Percentiles rank a stretch among this genome's conserved stretches.
These are phyloP conservation scores for Antheraea mylitta DNA, from an alignment of 1,140 invertebrate genomes.

Conservation along the genomic window DNA sequence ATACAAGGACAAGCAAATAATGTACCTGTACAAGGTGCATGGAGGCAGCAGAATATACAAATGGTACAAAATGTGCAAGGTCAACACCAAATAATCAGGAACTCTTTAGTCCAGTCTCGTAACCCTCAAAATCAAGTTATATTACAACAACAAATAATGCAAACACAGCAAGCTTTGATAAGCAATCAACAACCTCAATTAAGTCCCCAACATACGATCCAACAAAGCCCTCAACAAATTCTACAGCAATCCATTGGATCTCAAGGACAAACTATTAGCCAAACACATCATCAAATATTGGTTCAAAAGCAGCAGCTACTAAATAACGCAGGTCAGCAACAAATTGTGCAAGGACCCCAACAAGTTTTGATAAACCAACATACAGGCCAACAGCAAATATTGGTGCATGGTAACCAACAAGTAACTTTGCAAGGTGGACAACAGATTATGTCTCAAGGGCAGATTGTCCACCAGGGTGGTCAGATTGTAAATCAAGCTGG, in stretches of 20 bases:
- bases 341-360: conserved; percentile 66
- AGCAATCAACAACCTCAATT: conserved; percentile 67
- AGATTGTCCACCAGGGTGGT: conserved; percentile 69
- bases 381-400: conserved; percentile 71
- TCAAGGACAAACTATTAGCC: conserved; percentile 60
- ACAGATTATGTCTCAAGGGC: conserved; percentile 68
- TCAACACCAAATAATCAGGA: conserved; percentile 72
- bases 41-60: conserved; percentile 77
- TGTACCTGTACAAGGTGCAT: conserved; percentile 67
- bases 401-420: conserved; percentile 72
- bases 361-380: conserved; percentile 71
- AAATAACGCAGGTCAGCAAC: conserved; percentile 65
- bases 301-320: conserved; percentile 73
- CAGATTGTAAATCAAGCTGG: conserved; percentile 68
- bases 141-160: conserved; percentile 75
- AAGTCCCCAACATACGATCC: conserved; percentile 68
- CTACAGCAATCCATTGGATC: conserved; percentile 63
- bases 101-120: conserved; percentile 67
- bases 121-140: conserved; percentile 74
- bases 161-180: conserved; percentile 67
- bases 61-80: conserved; percentile 73
- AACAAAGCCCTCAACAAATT: conserved; percentile 63
- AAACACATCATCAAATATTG: conserved; percentile 72
- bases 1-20: conserved; percentile 56
- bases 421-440: conserved; percentile 68